phyloP scores from a whole-genome alignment of 2,888 invertebrate genomes.

The Matsumyia berberina region DNA sequence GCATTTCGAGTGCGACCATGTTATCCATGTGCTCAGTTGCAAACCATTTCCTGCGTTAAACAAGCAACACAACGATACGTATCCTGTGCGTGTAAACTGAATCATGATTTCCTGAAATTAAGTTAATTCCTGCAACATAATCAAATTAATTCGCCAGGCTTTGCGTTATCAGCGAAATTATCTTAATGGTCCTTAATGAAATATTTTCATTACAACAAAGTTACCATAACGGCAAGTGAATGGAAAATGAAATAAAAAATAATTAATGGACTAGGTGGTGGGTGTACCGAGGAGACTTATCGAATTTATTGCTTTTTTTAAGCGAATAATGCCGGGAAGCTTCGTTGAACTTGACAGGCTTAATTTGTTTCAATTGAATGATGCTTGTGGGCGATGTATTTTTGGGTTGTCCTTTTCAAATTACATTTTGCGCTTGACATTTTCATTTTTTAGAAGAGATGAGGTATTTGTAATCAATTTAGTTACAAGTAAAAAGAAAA shows the following conservation, averaged over 20 bases:
- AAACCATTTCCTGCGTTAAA: too few relatives aligned
- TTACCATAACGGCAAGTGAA: not conserved
- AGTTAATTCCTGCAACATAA: constrained; percentile 28
- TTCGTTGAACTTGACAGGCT: not conserved
- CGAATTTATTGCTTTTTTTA: constrained; percentile 15
- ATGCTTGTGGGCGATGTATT: not conserved
- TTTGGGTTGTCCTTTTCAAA: not conserved
- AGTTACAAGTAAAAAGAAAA: too few relatives aligned
- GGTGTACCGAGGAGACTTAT: not conserved
- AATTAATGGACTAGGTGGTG: not conserved
- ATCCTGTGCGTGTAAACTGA: constrained; percentile 8
- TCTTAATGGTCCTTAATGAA: constrained; percentile 9
- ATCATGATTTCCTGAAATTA: constrained; percentile 22
- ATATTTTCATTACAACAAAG: not conserved
- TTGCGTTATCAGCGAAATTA: constrained; percentile 30
- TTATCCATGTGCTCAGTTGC: too few relatives aligned
- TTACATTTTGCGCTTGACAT: not conserved
- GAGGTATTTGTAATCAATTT: too few relatives aligned
- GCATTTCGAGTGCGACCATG: not conserved
- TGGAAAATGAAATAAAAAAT: constrained; percentile 5
- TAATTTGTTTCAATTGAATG: not conserved
- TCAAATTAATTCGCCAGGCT: constrained; percentile 20
- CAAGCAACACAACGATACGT: constrained; percentile 1
- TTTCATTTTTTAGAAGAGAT: not conserved
- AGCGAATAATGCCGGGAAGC: not conserved